Evolutionary conservation across 2,888 invertebrate species (phyloP).

Genomic region (Athalia cordata): DNA sequence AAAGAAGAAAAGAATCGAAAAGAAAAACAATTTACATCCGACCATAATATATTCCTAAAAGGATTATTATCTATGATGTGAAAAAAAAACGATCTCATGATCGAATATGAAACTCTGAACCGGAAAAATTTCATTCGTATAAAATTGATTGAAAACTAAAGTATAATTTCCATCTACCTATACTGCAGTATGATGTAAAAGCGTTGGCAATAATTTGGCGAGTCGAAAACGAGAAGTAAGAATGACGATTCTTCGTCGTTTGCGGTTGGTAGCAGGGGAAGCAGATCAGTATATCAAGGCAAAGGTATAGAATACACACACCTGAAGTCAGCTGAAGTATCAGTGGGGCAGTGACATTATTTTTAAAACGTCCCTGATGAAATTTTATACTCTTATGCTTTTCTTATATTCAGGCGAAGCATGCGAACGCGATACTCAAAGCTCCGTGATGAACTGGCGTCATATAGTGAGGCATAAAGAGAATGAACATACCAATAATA

Average conservation of each 20-base stretch:
- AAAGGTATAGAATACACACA: background rate
- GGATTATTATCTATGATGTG: too few relatives aligned
- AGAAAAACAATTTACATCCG: background rate
- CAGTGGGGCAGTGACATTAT: constrained; percentile 28
- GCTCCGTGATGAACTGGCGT: background rate
- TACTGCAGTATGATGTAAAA: too few relatives aligned
- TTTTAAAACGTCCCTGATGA: constrained; percentile 28
- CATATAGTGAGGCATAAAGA: background rate
- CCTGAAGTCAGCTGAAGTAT: background rate
- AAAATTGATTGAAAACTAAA: too few relatives aligned
- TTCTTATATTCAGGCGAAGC: background rate
- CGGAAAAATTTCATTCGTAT: too few relatives aligned
- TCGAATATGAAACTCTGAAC: too few relatives aligned
- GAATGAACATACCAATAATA: background rate
- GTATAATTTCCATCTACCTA: too few relatives aligned
- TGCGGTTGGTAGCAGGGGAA: background rate
- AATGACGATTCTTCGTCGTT: too few relatives aligned
- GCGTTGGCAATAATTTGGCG: too few relatives aligned
- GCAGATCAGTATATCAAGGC: background rate
- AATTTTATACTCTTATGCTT: constrained; percentile 29
- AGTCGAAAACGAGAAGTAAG: background rate
- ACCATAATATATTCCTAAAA: background rate
- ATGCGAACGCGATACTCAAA: constrained; percentile 1
- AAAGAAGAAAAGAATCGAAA: background rate
- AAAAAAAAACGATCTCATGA: too few relatives aligned